These are phyloP conservation scores for Scartelaos histophorus DNA, from an alignment of 2,113 vertebrate genomes.

Conservation along the genomic window DNA sequence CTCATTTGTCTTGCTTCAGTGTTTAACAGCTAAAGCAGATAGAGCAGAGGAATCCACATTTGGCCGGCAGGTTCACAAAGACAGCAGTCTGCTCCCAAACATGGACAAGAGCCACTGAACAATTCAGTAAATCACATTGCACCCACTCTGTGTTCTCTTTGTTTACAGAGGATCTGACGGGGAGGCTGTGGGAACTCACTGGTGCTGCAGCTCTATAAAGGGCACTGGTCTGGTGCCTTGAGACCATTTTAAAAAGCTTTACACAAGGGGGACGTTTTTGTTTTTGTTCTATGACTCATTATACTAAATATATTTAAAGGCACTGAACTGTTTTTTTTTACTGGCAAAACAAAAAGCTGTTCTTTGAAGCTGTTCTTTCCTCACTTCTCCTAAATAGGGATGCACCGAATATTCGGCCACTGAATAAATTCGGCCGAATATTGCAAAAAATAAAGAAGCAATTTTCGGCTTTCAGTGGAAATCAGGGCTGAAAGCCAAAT, in stretches of 20 bases:
- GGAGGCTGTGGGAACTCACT: neutral
- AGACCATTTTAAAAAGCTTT: neutral
- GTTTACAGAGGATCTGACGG: neutral
- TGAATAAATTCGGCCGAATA: too few relatives aligned
- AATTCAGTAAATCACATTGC: neutral
- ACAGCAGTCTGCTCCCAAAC: conserved; percentile 2
- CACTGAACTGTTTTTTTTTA: too few relatives aligned
- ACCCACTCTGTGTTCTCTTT: neutral
- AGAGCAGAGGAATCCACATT: conserved; percentile 2
- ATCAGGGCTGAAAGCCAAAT: too few relatives aligned
- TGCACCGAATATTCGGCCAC: too few relatives aligned
- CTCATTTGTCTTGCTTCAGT: neutral
- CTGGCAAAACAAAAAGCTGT: too few relatives aligned
- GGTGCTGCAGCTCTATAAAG: neutral
- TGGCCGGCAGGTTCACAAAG: neutral
- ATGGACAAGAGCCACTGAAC: neutral
- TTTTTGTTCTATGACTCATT: too few relatives aligned
- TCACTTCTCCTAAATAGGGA: too few relatives aligned
- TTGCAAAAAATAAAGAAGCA: too few relatives aligned
- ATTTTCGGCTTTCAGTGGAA: too few relatives aligned
- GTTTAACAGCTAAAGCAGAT: neutral
- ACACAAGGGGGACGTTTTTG: too few relatives aligned
- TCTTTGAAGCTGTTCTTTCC: too few relatives aligned
- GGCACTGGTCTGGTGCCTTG: neutral
- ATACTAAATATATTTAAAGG: too few relatives aligned